Conservation (phyloP, 2,113 vertebrate genomes). For the Sinosuthora webbiana region DNA sequence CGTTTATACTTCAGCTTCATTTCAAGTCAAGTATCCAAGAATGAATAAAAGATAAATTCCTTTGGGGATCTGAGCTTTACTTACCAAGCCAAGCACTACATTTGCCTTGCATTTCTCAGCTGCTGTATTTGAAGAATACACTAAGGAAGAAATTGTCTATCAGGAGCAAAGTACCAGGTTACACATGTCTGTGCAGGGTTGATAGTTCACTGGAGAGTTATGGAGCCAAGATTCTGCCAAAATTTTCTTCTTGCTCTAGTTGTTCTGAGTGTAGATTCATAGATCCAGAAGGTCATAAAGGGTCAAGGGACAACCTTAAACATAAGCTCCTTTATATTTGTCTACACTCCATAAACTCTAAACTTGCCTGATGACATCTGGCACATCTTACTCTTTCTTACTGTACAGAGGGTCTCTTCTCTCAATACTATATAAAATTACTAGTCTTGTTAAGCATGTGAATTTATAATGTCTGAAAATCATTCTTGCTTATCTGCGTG, state of each 20-base stretch:
- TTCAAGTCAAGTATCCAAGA: neutral
- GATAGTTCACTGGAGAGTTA: neutral
- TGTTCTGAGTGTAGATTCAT: neutral
- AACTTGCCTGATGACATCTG: neutral
- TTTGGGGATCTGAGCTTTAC: neutral
- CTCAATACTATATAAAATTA: conserved; percentile 11
- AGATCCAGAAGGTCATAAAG: neutral
- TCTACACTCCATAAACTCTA: neutral
- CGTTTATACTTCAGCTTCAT: neutral
- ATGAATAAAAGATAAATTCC: neutral
- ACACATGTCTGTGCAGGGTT: neutral
- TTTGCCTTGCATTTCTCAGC: neutral
- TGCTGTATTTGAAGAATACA: neutral
- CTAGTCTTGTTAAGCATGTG: neutral
- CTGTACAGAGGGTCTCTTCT: neutral
- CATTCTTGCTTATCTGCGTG: conserved; percentile 19
- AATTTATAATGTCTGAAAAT: neutral
- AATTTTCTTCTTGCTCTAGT: neutral
- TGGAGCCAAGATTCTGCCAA: neutral
- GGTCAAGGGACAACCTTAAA: neutral
- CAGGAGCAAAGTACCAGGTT: neutral
- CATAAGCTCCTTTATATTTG: conserved; percentile 9
- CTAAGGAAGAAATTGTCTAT: neutral
- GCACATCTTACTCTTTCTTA: neutral
- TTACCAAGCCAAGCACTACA: neutral